A percentile compares a stretch with the other conserved stretches of the same genome.
Evolutionary conservation across 2,113 vertebrate genomes (phyloP).

Genomic region (Zootoca vivipara): DNA sequence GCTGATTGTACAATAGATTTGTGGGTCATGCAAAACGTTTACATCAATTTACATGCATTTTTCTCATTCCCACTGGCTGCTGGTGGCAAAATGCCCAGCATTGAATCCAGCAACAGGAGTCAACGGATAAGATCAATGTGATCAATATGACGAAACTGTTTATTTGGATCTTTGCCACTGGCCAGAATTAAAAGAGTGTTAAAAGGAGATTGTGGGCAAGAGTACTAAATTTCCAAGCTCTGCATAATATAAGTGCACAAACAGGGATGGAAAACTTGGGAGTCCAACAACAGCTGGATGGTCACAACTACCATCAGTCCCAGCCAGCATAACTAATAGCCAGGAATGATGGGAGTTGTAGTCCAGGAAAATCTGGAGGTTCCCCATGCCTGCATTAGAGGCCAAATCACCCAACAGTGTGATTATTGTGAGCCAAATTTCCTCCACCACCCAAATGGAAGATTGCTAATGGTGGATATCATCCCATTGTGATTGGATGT

Average conservation of each 20-base stretch:
- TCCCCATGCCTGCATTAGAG: neutral
- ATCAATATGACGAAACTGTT: neutral
- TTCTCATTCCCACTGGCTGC: neutral
- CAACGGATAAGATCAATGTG: slow-evolving; percentile 7
- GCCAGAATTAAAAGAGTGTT: neutral
- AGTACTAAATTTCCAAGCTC: neutral
- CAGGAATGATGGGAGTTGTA: no score
- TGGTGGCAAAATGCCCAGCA: neutral
- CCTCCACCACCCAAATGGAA: neutral
- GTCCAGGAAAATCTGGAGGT: no score
- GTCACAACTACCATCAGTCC: no score
- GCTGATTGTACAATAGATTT: neutral
- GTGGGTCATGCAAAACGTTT: neutral
- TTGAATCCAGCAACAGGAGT: slow-evolving; percentile 4
- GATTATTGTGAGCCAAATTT: neutral
- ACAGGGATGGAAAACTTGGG: no score
- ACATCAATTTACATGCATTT: slow-evolving; percentile 4
- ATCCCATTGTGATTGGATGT: no score
- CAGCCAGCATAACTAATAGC: no score
- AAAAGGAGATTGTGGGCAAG: neutral
- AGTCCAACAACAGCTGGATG: no score
- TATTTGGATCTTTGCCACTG: neutral
- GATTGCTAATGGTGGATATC: neutral
- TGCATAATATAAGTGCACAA: neutral
- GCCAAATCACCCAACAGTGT: neutral